Evolutionary conservation across 2,888 invertebrate genomes (phyloP).

Genomic region (Euplagia quadripunctaria): DNA sequence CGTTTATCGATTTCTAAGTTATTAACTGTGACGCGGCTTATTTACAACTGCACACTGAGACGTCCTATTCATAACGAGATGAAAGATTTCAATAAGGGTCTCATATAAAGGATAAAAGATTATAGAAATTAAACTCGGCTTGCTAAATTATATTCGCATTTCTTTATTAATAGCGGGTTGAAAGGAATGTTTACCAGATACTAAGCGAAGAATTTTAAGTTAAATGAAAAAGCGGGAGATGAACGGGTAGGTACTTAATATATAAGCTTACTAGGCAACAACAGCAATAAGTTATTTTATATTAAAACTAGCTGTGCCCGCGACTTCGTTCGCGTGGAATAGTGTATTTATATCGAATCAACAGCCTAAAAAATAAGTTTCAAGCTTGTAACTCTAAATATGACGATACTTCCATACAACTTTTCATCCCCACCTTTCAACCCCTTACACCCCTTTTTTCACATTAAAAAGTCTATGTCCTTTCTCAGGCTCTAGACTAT

Average conservation of each 20-base stretch:
- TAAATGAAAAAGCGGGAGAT: not conserved
- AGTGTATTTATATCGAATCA: no score
- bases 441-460: no score
- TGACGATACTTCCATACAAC: no score
- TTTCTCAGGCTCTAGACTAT: no score
- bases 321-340: no score
- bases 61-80: constrained; percentile 3
- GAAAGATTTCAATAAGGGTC: constrained; percentile 3
- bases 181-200: not conserved
- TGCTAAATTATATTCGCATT: not conserved
- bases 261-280: not conserved
- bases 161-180: not conserved
- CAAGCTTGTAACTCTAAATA: no score
- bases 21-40: constrained; percentile 55
- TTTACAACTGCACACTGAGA: constrained; percentile 37
- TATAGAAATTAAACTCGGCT: not conserved
- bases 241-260: not conserved
- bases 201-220: not conserved
- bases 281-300: not conserved
- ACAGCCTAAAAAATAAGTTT: no score
- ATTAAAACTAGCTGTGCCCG: no score
- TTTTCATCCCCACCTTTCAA: no score
- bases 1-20: constrained; percentile 69
- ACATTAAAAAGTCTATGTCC: no score
- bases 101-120: not conserved